phyloP scores from a whole-genome alignment of 2,888 invertebrate species.

The Imbricaverruca yamaguchii region DNA sequence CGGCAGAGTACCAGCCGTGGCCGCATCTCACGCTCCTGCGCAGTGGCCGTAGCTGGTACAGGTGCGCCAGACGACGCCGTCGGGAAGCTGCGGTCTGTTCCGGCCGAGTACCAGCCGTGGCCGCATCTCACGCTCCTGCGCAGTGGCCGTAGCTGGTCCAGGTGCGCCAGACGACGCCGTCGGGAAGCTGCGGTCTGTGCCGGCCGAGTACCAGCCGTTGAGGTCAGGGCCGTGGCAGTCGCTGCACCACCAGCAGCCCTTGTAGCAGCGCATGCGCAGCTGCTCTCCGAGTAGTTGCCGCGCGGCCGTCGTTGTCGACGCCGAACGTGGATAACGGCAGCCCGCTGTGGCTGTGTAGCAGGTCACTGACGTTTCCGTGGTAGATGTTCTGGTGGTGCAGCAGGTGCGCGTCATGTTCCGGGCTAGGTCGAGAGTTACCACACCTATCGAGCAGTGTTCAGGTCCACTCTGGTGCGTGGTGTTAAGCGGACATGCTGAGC shows the following conservation, averaged over 20 bases:
- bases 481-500: no score
- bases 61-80: no score
- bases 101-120: no score
- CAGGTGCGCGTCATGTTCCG: slow-evolving; percentile 33
- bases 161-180: slow-evolving; percentile 36
- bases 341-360: slow-evolving; percentile 29
- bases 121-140: no score
- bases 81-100: no score
- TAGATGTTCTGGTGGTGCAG: slow-evolving; percentile 34
- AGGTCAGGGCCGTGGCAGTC: slow-evolving; percentile 35
- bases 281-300: slow-evolving; percentile 34
- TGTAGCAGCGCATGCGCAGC: slow-evolving; percentile 33
- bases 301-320: slow-evolving; percentile 34
- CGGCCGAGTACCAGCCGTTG: slow-evolving; percentile 34
- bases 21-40: no score
- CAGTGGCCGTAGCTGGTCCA: slow-evolving; percentile 36
- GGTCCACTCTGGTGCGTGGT: no score
- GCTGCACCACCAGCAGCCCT: slow-evolving; percentile 35
- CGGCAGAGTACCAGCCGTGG: slow-evolving; percentile 34
- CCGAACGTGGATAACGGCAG: slow-evolving; percentile 10
- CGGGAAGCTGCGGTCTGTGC: slow-evolving; percentile 34
- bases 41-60: no score
- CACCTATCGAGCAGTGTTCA: slow-evolving; percentile 24
- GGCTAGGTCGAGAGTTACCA: slow-evolving; percentile 32
- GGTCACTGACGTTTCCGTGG: slow-evolving; percentile 35